Conservation (phyloP, 2,113 vertebrate species). For the Heterotilapia buettikoferi region DNA sequence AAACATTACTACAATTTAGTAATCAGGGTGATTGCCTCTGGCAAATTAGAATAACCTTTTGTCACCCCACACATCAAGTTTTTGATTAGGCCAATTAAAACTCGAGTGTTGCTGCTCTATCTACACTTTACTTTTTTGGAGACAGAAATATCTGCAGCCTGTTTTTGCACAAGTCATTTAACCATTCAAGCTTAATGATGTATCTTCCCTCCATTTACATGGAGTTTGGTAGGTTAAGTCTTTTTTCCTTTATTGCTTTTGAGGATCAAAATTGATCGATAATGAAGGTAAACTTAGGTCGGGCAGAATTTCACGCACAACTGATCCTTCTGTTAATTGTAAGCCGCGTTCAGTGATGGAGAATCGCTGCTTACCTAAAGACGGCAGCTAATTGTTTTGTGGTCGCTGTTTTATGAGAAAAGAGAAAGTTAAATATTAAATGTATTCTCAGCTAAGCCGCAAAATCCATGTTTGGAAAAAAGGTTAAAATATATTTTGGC, state of each 20-base stretch:
- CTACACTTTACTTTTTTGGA: not conserved
- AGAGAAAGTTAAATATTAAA: not conserved
- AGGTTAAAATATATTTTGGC: not conserved
- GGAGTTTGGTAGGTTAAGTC: not conserved
- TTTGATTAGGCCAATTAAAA: constrained; percentile 61
- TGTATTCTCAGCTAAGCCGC: not conserved
- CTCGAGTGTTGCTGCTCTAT: constrained; percentile 25
- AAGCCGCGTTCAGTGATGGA: not conserved
- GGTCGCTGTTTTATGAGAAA: not conserved
- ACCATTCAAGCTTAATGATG: not conserved
- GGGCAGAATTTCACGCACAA: not conserved
- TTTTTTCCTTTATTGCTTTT: not conserved
- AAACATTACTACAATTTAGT: constrained; percentile 47
- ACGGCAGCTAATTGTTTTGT: not conserved
- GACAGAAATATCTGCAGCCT: not conserved
- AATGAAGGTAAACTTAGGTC: not conserved
- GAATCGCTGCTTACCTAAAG: not conserved
- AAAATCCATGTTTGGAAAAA: not conserved
- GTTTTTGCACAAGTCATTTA: not conserved
- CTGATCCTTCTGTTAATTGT: not conserved
- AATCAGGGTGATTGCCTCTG: constrained; percentile 51
- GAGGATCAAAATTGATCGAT: not conserved
- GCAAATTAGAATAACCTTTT: constrained; percentile 54
- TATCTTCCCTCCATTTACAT: not conserved
- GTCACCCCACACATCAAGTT: constrained; percentile 48